phyloP scores from a whole-genome alignment of 2,888 invertebrate species.

The Andrena praecox region DNA sequence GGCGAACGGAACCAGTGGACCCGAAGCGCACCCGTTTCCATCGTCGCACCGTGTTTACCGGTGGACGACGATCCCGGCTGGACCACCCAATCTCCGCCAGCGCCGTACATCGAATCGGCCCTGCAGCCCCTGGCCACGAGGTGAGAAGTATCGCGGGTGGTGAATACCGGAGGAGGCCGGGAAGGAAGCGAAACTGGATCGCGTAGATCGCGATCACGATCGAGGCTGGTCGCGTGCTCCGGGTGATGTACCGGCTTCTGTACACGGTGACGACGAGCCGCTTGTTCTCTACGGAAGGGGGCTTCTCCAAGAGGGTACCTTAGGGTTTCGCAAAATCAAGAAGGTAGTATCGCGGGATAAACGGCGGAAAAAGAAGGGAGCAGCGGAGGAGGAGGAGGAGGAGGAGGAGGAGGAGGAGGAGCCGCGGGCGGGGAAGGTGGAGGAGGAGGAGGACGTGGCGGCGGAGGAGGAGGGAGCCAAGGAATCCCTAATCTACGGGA shows the following conservation, averaged over 20 bases:
- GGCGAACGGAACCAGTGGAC: neutral
- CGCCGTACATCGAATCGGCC: neutral
- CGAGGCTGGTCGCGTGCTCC: constrained; percentile 41
- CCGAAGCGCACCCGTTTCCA: neutral
- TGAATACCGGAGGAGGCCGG: neutral
- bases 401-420: constrained; percentile 27
- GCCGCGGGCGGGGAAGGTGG: constrained; percentile 22
- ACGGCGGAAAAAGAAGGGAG: constrained; percentile 47
- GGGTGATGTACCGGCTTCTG: constrained; percentile 44
- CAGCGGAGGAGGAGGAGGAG: constrained; percentile 27
- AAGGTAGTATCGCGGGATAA: constrained; percentile 40
- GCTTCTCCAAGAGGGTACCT: constrained; percentile 20
- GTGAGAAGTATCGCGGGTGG: neutral
- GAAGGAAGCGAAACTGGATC: constrained; percentile 56
- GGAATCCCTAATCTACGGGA: neutral
- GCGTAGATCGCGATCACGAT: constrained; percentile 57
- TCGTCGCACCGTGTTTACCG: neutral
- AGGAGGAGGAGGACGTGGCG: constrained; percentile 19
- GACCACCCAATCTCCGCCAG: neutral
- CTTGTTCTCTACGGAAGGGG: constrained; percentile 15
- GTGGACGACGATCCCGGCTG: no score
- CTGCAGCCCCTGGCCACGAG: neutral
- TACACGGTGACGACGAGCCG: constrained; percentile 14
- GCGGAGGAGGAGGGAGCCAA: constrained; percentile 27
- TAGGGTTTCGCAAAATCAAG: constrained; percentile 21